Evolutionary conservation across 2,113 vertebrate species (phyloP), one percentile per base, ranked within the genome.

Genomic region (Podilymbus podiceps): DNA sequence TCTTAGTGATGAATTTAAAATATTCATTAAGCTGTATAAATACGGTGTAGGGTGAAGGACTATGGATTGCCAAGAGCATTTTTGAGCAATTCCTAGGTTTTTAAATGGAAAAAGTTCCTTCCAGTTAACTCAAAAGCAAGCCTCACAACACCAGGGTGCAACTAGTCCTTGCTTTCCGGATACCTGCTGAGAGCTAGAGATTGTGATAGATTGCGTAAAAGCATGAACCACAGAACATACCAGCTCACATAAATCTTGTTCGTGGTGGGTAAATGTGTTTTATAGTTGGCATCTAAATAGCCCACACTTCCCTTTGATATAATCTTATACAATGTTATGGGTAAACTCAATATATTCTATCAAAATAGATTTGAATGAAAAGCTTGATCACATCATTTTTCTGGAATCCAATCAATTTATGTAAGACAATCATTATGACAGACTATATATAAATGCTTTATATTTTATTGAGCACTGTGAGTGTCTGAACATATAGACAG

Each of bases 231-330:
- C 74, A 75, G 33, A 95, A 92, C 53, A 31, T 64, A 88, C 35
- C 92, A 88, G 46, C 62, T 85, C 59, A 93, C 83, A 92, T 91
- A 89, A 95, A 31, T 96, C 71, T 77, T 79, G n/a, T 88, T 93
- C 73, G 24, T 92, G 56, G 78, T 84, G 75, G 28, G 73, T 93
- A 90, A 91, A 97, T 53, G 35, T 89, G 28, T 50, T 71, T 93
- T 56, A 47, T 69, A 76, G 71, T 75, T 88, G 77, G 15, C 14
- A 11, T 75, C 33, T 75, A 87, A 93, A 79, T 87, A 91, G 46
- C 55, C 46, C 49, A 15, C 60, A 66, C 42, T 59, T 92, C 79
- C 60, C 15, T 90, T 60, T 81, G 52, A 91, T 53, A 55, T 40
- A 79, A 31, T 90, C 71, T 78, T 77, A 66, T 13, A 59, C 24